Base-by-base conservation (phyloP, 2,113 vertebrate species). In the Brachyhypopomus gauderio region DNA sequence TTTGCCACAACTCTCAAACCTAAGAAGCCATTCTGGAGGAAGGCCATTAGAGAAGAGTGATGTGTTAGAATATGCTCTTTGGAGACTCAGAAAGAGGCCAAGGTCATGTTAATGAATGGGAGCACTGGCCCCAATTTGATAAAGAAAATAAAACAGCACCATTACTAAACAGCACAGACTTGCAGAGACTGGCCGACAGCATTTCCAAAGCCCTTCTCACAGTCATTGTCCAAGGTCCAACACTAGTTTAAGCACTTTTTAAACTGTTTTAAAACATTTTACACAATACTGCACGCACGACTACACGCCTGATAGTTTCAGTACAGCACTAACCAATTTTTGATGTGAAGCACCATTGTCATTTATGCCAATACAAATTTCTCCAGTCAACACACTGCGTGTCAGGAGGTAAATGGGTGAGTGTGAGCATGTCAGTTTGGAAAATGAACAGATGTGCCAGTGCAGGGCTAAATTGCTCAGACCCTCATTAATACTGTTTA, bases 91-190 rank as follows among this genome's bases (percentile, higher is more conserved):
- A 56, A 60, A 58, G 72, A 84, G 64, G 79, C 5, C 80, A 17
- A 81, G 84, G 66, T 86, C 83, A 45, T 60, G 69, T 69, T 86
- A 85, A 89, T 87, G 80, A 88, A 87, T 86, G 88, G 84, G 83
- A 83, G 86, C 71, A 77, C 73, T 75, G 70, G 2, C 25, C 78
- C 83, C 75, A 20, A 58, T 87, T 86, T 85, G 79, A 78, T 55
- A 77, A 52, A 17, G 83, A 79, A 82, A 84, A 12, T 69, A 82
- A 89, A 84, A 52, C 5, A 52, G 45, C 76, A 85, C 76, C 52
- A 55, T 77, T 78, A 72, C 77, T 77, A 85, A 87, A 85, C 83
- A 80, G 86, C 84, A 81, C 48, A 48, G 83, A 80, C 85, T 76
- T 81, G 19, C 41, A 20, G 66, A 79, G 72, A 75, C 79, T 30